Evolutionary conservation across 2,113 vertebrate genomes (phyloP).

Genomic region (Pteruthius melanotis): DNA sequence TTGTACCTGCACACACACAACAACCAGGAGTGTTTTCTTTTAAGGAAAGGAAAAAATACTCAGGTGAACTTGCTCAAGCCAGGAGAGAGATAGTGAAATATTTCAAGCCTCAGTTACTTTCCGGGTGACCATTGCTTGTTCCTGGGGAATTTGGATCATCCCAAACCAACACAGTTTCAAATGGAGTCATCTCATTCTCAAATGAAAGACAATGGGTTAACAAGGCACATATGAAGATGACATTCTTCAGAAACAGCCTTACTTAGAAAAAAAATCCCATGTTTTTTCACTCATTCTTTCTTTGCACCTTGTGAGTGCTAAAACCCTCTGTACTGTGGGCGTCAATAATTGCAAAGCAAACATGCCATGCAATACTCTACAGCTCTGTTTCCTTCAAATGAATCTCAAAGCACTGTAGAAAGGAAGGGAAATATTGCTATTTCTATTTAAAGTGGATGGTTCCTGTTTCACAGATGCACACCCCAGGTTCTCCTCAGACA

Average conservation of each 20-base stretch:
- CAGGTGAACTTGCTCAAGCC: background rate
- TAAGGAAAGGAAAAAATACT: background rate
- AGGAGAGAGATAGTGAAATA: background rate
- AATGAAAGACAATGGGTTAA: background rate
- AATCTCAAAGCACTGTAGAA: background rate
- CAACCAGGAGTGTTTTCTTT: background rate
- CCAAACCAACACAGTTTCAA: background rate
- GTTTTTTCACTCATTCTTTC: background rate
- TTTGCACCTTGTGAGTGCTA: background rate
- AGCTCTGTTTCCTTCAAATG: background rate
- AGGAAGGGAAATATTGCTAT: background rate
- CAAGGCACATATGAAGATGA: background rate
- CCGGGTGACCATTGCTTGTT: background rate
- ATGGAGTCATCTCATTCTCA: background rate
- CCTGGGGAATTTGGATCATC: background rate
- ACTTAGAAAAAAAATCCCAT: fast-evolving
- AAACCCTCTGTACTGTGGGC: background rate
- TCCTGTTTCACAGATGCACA: background rate
- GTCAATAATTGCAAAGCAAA: background rate
- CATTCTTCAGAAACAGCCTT: background rate
- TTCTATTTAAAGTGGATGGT: background rate
- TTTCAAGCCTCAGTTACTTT: background rate
- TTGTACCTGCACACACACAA: fast-evolving
- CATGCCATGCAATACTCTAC: background rate
- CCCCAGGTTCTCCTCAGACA: background rate